Percentiles rank a stretch among this genome's conserved stretches.
Evolutionary conservation across 2,888 invertebrate species (phyloP).

Genomic region (Drosophila ezoana): DNA sequence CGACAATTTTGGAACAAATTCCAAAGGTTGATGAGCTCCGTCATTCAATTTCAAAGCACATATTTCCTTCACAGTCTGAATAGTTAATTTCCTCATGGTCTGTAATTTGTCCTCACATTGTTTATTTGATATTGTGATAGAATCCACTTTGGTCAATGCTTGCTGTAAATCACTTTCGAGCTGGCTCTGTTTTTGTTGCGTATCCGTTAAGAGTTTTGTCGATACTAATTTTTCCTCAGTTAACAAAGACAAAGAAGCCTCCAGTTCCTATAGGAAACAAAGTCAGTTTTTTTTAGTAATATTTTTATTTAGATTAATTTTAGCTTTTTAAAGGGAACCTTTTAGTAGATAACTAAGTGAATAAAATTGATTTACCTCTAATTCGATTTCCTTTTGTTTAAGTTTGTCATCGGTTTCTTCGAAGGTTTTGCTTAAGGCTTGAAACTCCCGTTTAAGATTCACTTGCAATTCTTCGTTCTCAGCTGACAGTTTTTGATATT

Average conservation of each 20-base stretch:
- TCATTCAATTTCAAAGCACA: slow-evolving; percentile 60
- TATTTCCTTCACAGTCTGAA: slow-evolving; percentile 58
- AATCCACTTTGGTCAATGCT: slow-evolving; percentile 30
- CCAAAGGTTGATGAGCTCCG: slow-evolving; percentile 53
- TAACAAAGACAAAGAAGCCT: slow-evolving; percentile 17
- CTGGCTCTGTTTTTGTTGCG: slow-evolving; percentile 25
- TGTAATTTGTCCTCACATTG: slow-evolving; percentile 36
- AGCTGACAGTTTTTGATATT: slow-evolving; percentile 32
- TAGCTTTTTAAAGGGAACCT: too few species aligned
- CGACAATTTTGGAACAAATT: slow-evolving; percentile 59
- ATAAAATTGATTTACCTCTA: slow-evolving; percentile 36
- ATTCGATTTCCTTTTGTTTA: slow-evolving; percentile 39
- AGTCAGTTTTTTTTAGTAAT: too few species aligned
- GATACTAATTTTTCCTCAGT: slow-evolving; percentile 33
- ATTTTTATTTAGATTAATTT: too few species aligned
- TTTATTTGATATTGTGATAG: slow-evolving; percentile 35
- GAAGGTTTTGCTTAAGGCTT: slow-evolving; percentile 23
- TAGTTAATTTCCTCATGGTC: slow-evolving; percentile 46
- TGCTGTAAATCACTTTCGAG: slow-evolving; percentile 34
- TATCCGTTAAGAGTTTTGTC: slow-evolving; percentile 16
- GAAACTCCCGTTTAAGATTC: slow-evolving; percentile 27
- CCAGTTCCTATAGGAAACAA: slow-evolving; percentile 17
- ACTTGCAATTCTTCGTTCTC: slow-evolving; percentile 40
- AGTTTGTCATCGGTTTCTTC: slow-evolving; percentile 36
- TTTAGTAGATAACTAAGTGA: too few species aligned